Conservation (phyloP, 2,888 invertebrate genomes). For the Machimus rusticus region DNA sequence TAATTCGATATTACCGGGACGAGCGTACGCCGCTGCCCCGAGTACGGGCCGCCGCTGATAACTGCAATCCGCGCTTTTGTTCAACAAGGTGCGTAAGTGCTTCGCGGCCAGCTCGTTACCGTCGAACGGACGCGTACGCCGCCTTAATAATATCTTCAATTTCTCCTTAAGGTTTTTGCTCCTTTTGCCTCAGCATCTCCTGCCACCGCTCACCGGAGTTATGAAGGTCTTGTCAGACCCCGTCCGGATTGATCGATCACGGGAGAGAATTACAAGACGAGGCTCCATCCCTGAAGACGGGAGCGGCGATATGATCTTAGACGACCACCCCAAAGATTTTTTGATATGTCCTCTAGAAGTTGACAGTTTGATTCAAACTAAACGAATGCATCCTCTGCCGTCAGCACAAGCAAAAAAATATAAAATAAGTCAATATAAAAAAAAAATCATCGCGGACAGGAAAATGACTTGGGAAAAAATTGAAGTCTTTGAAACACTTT, state of each 20-base stretch:
- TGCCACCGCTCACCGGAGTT: not conserved
- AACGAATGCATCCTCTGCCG: conserved; percentile 10
- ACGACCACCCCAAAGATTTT: conserved; percentile 33
- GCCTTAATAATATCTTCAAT: conserved; percentile 2
- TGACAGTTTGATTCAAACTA: conserved; percentile 24
- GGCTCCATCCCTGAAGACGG: not conserved
- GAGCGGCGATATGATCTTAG: conserved; percentile 19
- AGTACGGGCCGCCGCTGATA: not conserved
- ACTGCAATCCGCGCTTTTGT: conserved; percentile 20
- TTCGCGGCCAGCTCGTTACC: conserved; percentile 8
- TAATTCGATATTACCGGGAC: conserved; percentile 22
- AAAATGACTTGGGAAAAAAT: conserved; percentile 8
- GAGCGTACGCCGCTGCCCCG: not conserved
- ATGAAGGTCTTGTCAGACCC: conserved; percentile 17
- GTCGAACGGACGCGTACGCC: not conserved
- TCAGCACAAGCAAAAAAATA: not conserved
- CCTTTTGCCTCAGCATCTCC: not conserved
- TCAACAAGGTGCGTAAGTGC: conserved; percentile 35
- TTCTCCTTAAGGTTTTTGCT: not conserved
- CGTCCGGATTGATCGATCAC: conserved; percentile 21
- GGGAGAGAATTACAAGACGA: conserved; percentile 10
- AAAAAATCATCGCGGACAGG: not conserved
- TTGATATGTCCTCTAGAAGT: conserved; percentile 29
- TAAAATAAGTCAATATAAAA: too few relatives aligned
- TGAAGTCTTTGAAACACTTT: conserved; percentile 31